Conservation (phyloP, 1,140 invertebrate species). For the Heliconius himera region DNA sequence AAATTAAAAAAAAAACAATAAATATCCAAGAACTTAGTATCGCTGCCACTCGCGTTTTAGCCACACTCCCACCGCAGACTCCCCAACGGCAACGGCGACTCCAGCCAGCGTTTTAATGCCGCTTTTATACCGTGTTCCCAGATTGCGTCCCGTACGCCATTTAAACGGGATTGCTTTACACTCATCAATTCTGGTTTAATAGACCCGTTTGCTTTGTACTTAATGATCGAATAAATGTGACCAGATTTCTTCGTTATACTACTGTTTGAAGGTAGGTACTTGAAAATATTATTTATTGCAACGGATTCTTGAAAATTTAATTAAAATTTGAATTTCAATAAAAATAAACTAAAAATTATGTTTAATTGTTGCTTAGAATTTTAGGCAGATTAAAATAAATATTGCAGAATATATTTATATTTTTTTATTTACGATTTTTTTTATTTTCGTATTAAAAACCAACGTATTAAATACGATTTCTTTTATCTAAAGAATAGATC, state of each 20-base stretch:
- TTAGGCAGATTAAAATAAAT: too few relatives aligned
- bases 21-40: not conserved
- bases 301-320: too few relatives aligned
- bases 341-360: too few relatives aligned
- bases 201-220: conserved; percentile 59
- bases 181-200: conserved; percentile 66
- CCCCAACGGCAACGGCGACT: conserved; percentile 37
- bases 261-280: not conserved
- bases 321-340: too few relatives aligned
- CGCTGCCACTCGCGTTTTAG: conserved; percentile 30
- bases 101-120: conserved; percentile 56
- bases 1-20: not conserved
- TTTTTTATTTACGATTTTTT: too few relatives aligned
- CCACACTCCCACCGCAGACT: conserved; percentile 46
- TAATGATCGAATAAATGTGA: conserved; percentile 14
- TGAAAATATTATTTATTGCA: not conserved
- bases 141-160: conserved; percentile 60
- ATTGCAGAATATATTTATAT: too few relatives aligned
- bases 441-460: too few relatives aligned
- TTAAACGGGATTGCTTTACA: conserved; percentile 69
- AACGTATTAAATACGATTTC: too few relatives aligned
- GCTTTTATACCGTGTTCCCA: conserved; percentile 65
- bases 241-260: not conserved
- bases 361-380: too few relatives aligned
- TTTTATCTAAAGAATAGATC: too few relatives aligned